These are phyloP conservation scores for Capitulum mitella DNA, from an alignment of 2,888 invertebrate genomes.

Conservation along the genomic window DNA sequence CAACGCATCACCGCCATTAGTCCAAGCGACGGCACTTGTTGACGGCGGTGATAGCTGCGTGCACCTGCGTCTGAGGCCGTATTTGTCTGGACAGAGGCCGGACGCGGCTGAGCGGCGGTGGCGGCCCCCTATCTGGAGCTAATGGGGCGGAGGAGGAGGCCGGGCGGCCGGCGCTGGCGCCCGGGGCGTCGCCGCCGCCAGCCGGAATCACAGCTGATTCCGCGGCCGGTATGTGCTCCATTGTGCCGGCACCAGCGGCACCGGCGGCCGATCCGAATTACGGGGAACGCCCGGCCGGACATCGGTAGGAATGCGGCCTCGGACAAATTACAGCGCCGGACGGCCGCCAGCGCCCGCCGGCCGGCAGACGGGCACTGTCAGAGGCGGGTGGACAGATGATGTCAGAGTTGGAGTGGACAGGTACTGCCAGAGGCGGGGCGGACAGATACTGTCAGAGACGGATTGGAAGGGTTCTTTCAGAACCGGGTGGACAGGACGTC, in stretches of 20 bases:
- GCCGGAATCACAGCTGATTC: constrained; percentile 14
- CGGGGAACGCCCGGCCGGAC: background rate
- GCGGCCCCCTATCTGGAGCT: background rate
- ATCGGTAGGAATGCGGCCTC: constrained; percentile 2
- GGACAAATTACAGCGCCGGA: constrained; percentile 12
- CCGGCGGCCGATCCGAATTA: background rate
- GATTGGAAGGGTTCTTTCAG: too few relatives aligned
- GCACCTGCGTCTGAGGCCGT: background rate
- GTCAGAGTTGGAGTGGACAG: background rate
- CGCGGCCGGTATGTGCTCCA: background rate
- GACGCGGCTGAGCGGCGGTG: background rate
- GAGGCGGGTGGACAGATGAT: background rate
- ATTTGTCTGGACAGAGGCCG: background rate
- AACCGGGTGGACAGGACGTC: too few relatives aligned
- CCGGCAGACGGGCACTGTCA: background rate
- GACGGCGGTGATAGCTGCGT: too few relatives aligned
- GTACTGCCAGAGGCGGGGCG: background rate
- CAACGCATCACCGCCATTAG: too few relatives aligned
- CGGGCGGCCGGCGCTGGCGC: background rate
- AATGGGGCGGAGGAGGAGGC: background rate
- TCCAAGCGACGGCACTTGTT: too few relatives aligned
- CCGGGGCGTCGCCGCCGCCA: background rate
- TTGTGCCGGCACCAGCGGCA: background rate
- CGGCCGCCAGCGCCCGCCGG: background rate
- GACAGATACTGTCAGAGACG: too few relatives aligned